Evolutionary conservation across 2,888 invertebrate species (phyloP), one percentile per base, ranked within the genome.

Genomic region (Volucella zonaria): DNA sequence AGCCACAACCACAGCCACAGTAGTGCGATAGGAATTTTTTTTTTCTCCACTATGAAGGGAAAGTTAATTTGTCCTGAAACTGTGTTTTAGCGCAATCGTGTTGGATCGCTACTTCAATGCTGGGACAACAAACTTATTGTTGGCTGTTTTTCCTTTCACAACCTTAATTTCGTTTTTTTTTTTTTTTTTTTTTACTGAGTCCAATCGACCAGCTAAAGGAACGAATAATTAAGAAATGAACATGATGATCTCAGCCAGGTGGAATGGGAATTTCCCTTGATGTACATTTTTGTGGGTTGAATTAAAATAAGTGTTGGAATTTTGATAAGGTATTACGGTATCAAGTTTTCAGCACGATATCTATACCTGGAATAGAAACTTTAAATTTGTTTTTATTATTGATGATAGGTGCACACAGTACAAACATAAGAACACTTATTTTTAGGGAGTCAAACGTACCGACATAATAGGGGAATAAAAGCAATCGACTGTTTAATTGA

Each of bases 401-500:
- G 31, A 31, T 23, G 23, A 23, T 23, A 23, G 23, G 4, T 23
- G n/a, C n/a, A 23, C 31, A 31, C 31, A 4, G 31, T 31, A 31
- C 31, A 31, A 31, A 31, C 4, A 14, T 52, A 14, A 51, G 14
- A 18, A 8, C n/a, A 23, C 18, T 52, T 43, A 59, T 47, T 49
- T 31, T 59, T 51, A 23, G 6, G 47, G 15, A 8, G 31, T 6
- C 1, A 51, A 67, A 89, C 67, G 88, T 88, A 96, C 97, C 97
- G 95, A 88, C 95, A 92, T 70, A 94, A 93, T 62, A 97, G 90
- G 6, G 96, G 95, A 89, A 97, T 91, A 89, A 97, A 92, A 23
- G 94, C 94, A 88, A 95, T 93, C 70, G 96, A 92, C 92, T 96
- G 96, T 87, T 93, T 93, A 10, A 95, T 91, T 86, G 94, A 93